These are phyloP conservation scores for Pluvialis apricaria DNA, from an alignment of 2,113 vertebrate genomes.

Conservation along the genomic window DNA sequence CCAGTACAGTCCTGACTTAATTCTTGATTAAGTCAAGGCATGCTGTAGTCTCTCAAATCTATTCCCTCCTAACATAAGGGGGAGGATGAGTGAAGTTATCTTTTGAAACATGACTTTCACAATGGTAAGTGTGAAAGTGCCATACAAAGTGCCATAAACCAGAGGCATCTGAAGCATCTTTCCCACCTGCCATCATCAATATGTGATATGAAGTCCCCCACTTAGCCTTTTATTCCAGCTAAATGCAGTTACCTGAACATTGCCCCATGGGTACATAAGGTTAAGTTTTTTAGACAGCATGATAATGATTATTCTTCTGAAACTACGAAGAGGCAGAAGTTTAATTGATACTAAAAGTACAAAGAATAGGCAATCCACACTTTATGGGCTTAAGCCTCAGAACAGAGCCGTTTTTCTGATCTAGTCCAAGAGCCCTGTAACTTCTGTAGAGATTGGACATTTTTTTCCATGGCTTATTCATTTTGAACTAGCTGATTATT, in stretches of 20 bases:
- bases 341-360: background rate
- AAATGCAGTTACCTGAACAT: background rate
- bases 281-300: background rate
- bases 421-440: background rate
- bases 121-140: background rate
- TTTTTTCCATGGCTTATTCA: background rate
- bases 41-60: background rate
- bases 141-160: background rate
- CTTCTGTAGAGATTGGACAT: background rate
- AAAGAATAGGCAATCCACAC: background rate
- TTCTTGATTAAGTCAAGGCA: background rate
- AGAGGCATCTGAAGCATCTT: background rate
- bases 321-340: background rate
- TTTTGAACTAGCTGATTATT: background rate
- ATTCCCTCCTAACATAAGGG: background rate
- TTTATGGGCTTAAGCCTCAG: background rate
- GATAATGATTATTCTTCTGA: background rate
- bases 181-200: background rate
- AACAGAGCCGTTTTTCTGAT: background rate
- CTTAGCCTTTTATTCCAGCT: background rate
- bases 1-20: background rate
- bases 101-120: background rate
- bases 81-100: background rate
- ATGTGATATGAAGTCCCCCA: background rate
- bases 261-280: background rate